phyloP scores from a whole-genome alignment of 1,140 invertebrate genomes.

The Luehdorfia chinensis region DNA sequence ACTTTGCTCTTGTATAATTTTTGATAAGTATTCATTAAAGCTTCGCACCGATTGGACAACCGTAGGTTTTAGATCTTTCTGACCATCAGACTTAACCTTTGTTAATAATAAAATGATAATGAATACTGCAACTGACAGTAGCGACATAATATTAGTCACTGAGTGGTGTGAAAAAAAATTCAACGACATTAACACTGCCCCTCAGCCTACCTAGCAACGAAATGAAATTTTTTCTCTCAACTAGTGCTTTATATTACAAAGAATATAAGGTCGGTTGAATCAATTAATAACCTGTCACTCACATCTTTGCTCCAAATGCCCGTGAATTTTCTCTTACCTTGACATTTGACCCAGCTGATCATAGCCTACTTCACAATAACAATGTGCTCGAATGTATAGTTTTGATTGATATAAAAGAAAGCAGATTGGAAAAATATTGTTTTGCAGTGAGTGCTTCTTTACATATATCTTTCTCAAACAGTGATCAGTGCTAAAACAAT shows the following conservation, averaged over 20 bases:
- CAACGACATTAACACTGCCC: constrained; percentile 51
- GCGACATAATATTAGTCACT: constrained; percentile 53
- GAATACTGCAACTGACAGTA: constrained; percentile 50
- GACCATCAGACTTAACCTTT: constrained; percentile 40
- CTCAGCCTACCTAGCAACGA: no score
- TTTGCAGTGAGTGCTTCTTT: no score
- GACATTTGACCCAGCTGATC: constrained; percentile 70
- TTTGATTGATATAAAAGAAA: constrained; percentile 1
- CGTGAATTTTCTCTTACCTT: constrained; percentile 40
- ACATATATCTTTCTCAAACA: no score
- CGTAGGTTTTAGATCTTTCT: constrained; percentile 27
- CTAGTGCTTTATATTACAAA: constrained; percentile 40
- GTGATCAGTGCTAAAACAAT: no score
- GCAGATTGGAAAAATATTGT: not conserved
- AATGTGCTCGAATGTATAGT: not conserved
- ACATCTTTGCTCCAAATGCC: constrained; percentile 18
- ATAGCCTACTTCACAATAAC: constrained; percentile 36
- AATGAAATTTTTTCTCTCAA: constrained; percentile 31
- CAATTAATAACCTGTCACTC: constrained; percentile 45
- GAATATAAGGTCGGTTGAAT: constrained; percentile 48
- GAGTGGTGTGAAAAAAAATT: constrained; percentile 29
- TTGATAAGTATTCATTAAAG: constrained; percentile 55
- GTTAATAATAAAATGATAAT: constrained; percentile 48
- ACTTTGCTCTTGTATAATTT: constrained; percentile 59
- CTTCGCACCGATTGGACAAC: constrained; percentile 38